Base-by-base conservation (phyloP, 1,140 invertebrate genomes). In the Lutraria rhynchaena region DNA sequence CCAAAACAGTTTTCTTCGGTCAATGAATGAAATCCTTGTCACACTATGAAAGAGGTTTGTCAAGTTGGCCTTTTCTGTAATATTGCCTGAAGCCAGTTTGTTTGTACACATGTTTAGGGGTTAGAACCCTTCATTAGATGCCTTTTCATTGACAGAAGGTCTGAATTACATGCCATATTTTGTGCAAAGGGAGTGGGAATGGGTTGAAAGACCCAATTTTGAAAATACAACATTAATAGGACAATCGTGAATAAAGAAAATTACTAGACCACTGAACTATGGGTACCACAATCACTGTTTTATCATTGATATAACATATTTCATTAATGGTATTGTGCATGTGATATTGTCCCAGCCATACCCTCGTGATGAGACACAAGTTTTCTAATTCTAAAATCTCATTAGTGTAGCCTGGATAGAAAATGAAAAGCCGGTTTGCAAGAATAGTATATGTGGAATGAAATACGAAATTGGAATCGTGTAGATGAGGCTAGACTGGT, bases 301-400 rank as follows among this genome's bases (percentile, higher is more conserved):
- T 61, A 9, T 24, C 33, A n/a, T 27, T 27, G 27, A 60, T 35
- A 67, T 67, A 77, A 77, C 61, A 77, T 61, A 77, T 77, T 77
- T 67, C 75, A 77, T 44, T 77, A 77, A 77, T 67, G 63, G 75
- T 46, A 29, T 55, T 49, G 31, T 60, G 35, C 37, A 58, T 44
- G 63, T 35, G 33, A 65, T 67, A 77, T 65, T 67, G 60, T 77
- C 33, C 49, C 37, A 19, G 33, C 41, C 31, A 27, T 22, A 33
- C 60, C 19, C 29, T n/a, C 22, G 33, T 35, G 27, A 53, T 41
- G 58, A 67, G 44, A 58, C 63, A 77, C 49, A 51, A 58, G 9
- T 41, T 67, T 63, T 75, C 24, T 65, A 77, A 75, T 75, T 53
- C 75, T 49, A 51, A 77, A 58, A 67, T 67, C 75, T 77, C 75